Conservation (phyloP, 1,140 invertebrate genomes). For the Solen grandis region DNA sequence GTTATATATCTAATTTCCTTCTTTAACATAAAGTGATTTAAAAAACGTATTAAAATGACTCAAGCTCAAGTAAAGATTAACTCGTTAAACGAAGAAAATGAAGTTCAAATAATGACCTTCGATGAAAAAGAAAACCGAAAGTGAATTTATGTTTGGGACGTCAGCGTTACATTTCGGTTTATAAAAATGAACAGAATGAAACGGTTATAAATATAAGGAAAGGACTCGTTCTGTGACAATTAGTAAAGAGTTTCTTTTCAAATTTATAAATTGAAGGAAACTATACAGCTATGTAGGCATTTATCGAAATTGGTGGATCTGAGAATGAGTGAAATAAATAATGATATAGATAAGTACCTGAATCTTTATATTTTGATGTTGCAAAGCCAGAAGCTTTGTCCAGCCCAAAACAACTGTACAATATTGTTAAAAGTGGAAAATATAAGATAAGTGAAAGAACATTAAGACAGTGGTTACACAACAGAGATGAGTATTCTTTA, state of each 20-base stretch:
- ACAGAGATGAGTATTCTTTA: constrained; percentile 25
- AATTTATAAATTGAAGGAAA: constrained; percentile 1
- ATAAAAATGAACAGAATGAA: not conserved
- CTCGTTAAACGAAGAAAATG: not conserved
- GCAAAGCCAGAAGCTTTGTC: constrained; percentile 20
- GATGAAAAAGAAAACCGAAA: constrained; percentile 5
- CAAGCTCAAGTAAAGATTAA: not conserved
- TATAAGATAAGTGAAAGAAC: constrained; percentile 9
- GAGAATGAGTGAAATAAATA: not conserved
- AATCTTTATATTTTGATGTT: not conserved
- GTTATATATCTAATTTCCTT: too few species aligned
- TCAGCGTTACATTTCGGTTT: not conserved
- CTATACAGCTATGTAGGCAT: not conserved
- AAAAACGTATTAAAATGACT: not conserved
- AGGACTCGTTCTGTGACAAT: constrained; percentile 1
- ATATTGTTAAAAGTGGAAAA: constrained; percentile 39
- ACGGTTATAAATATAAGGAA: constrained; percentile 26
- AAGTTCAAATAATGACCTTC: too few species aligned
- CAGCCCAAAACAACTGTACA: constrained; percentile 37
- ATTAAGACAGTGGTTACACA: constrained; percentile 18
- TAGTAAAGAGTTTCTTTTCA: not conserved
- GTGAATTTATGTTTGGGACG: not conserved
- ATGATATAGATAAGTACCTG: not conserved
- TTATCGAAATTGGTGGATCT: not conserved
- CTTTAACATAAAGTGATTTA: too few species aligned